Evolutionary conservation across 2,888 invertebrate genomes (phyloP), one percentile per base, ranked within the genome.

Genomic region (Morpho helenor): DNA sequence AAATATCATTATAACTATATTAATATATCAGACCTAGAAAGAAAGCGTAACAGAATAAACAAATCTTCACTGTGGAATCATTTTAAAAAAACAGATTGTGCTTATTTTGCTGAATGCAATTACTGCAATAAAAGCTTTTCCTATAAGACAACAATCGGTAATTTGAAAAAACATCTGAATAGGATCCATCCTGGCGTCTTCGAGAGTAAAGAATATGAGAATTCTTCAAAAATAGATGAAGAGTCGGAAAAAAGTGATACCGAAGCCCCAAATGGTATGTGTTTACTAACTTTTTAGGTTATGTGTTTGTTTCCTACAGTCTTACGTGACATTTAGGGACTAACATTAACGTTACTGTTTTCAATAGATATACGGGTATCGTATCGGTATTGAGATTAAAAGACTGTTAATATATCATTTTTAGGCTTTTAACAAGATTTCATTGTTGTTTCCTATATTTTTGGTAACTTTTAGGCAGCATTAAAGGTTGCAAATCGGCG

Each of bases 61-160:
- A 31, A 31, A 31, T 52, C 44, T 2, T 1, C 7, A 6, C 0
- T 31, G 44, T 52, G 43, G 31, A 52, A 44, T 4, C 43, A 52
- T 10, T 52, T 52, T 10, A 44, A 3, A 6, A 23, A 9, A 2
- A 52, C 52, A 4, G 31, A 43, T 3, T n/a, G 7, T 5, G 23
- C 44, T 7, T 52, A n/a, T n/a, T 44, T 44, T 10, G 52, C 52
- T 8, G 43, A 44, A 7, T 52, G 52, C 31, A 52, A 44, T 31
- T 31, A 52, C 7, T 52, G 52, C 7, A 52, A 8, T 6, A 52
- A 52, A 2, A n/a, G 23, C n/a, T 31, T 52, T 3, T 52, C 52
- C 5, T 44, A 52, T 8, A 52, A 44, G 31, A 10, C 52, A n/a
- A 52, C 43, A 5, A 7, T 10, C 4, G 43, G 4, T 8, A 52